Evolutionary conservation across 2,113 vertebrate species (phyloP).

Genomic region (Ariopsis seemanni): DNA sequence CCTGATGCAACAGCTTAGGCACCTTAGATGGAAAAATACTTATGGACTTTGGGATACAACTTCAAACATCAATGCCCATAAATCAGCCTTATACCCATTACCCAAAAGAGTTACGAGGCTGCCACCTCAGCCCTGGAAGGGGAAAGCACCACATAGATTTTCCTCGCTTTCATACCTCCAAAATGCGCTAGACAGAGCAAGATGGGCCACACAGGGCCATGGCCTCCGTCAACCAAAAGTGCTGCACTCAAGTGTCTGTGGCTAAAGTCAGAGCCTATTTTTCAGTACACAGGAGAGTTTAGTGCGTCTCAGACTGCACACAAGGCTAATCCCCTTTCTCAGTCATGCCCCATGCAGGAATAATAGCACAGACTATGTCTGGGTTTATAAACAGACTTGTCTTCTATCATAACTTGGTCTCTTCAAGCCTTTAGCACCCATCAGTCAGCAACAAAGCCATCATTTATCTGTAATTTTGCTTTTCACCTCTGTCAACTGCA

Average conservation of each 20-base stretch:
- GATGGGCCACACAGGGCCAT: constrained; percentile 31
- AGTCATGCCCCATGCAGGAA: constrained; percentile 21
- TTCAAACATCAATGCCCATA: constrained; percentile 45
- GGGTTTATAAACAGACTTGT: constrained; percentile 43
- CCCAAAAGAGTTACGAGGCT: constrained; percentile 47
- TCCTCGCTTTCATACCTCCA: constrained; percentile 1
- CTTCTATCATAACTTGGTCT: constrained; percentile 26
- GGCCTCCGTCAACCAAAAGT: constrained; percentile 40
- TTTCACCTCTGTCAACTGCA: constrained; percentile 2
- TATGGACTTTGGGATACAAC: constrained; percentile 21
- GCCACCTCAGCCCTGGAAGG: constrained; percentile 34
- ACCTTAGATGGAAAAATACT: constrained; percentile 25
- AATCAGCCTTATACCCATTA: constrained; percentile 46
- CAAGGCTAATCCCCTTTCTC: not conserved
- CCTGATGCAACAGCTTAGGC: constrained; percentile 21
- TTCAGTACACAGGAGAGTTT: not conserved
- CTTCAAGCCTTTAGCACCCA: constrained; percentile 23
- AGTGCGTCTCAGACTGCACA: constrained; percentile 10
- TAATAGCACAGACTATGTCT: not conserved
- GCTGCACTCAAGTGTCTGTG: constrained; percentile 7
- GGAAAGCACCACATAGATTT: constrained; percentile 46
- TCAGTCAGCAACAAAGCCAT: constrained; percentile 37
- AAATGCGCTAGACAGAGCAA: constrained; percentile 45
- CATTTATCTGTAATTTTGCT: constrained; percentile 42
- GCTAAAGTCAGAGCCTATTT: constrained; percentile 31